phyloP scores from a whole-genome alignment of 1,140 invertebrate genomes.

The Drosophila seguyi region DNA sequence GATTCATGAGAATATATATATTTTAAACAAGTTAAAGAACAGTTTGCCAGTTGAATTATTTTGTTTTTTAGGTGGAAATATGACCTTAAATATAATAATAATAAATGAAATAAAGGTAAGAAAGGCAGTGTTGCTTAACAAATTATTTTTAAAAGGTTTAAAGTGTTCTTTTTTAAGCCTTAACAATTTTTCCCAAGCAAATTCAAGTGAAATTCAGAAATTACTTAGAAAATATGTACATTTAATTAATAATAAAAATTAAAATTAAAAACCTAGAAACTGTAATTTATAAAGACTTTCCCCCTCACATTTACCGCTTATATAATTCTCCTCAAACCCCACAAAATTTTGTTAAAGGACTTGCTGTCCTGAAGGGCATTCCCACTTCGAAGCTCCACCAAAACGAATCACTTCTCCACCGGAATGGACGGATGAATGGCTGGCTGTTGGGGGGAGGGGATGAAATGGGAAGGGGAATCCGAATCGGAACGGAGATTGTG shows the following conservation, averaged over 20 bases:
- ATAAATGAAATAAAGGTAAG: no score
- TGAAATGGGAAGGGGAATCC: neutral
- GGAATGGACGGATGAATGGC: neutral
- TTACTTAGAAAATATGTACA: no score
- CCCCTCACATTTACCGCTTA: no score
- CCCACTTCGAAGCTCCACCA: slow-evolving; percentile 4
- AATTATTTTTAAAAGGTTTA: neutral
- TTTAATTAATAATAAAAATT: neutral
- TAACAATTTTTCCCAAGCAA: no score
- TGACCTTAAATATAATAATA: no score
- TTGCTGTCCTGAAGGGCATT: slow-evolving; percentile 8
- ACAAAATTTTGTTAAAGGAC: neutral
- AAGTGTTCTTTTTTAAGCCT: neutral
- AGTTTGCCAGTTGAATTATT: no score
- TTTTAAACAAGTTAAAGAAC: no score
- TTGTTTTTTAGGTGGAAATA: neutral
- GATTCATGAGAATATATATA: no score
- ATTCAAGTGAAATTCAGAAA: no score
- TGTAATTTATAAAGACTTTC: no score
- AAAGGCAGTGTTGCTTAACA: neutral
- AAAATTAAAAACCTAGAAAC: no score
- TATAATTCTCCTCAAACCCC: neutral
- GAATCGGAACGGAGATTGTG: slow-evolving; percentile 36
- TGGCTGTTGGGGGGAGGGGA: neutral
- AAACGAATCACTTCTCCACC: neutral